Evolutionary conservation across 2,113 vertebrate species (phyloP), one percentile per base, ranked within the genome.

Genomic region (Conger conger): DNA sequence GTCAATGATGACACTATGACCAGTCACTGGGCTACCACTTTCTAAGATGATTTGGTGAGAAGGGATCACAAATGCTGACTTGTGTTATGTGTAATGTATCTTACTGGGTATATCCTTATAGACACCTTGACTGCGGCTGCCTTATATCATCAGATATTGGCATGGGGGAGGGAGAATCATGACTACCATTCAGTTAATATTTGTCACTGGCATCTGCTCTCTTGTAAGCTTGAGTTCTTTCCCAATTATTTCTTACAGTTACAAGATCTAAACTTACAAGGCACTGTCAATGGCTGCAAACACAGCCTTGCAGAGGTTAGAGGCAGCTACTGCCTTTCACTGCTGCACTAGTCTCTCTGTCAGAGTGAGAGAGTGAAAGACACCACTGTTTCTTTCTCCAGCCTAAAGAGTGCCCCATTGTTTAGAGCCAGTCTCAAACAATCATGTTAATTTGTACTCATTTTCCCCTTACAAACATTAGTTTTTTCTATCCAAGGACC

Each of bases 401-500:
- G 68, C 68, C 37, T 38, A 82, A 63, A 76, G 40, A 42, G n/a
- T 13, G 11, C 68, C 23, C 9, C 63, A 76, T 76, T 45, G 63
- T 83, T 45, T 18, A 3, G 18, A 76, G 40, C 27, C 40, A 73
- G 27, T 68, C 42, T 42, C 42, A 83, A 83, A 76, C 40, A 20
- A 45, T 76, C 77, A 80, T 68, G 57, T 80, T 85, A 85, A 68
- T 84, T 76, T 76, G 63, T 60, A 30, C 30, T 79, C n/a, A 57
- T 20, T 1, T 79, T 57, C 54, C 36, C 8, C 36, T 40, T 79
- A 38, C 16, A 54, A 40, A 8, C 82, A 76, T 79, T 80, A 27
- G 57, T 18, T 63, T 63, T 76, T 73, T 82, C 76, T 82, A 36
- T 40, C 53, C 18, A 42, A n/a, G 53, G 37, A 8, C 20, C 76